phyloP scores from a whole-genome alignment of 2,113 vertebrate species.

The Butastur rufipennis region DNA sequence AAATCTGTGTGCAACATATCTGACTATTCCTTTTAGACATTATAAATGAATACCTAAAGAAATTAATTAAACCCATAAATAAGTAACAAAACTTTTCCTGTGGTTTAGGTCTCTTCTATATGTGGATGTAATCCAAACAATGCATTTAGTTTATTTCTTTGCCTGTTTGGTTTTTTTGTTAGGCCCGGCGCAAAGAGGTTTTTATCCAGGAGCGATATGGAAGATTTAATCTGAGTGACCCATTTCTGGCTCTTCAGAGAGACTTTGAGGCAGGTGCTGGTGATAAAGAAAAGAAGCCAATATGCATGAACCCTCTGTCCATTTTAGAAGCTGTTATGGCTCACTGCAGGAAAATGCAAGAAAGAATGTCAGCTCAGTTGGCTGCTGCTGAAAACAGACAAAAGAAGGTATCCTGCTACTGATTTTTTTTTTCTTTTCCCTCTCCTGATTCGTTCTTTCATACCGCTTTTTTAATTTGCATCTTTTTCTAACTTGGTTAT shows the following conservation, averaged over 20 bases:
- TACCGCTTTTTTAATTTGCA: background rate
- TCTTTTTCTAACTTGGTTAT: background rate
- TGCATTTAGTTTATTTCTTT: background rate
- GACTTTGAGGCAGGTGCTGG: constrained; percentile 87
- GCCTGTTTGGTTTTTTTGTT: background rate
- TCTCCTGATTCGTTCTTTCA: background rate
- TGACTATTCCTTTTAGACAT: background rate
- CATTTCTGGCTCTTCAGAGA: constrained; percentile 95
- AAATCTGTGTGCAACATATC: background rate
- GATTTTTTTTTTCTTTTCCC: background rate
- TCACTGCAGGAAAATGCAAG: constrained; percentile 98
- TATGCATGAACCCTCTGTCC: constrained; percentile 91
- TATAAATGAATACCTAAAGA: background rate
- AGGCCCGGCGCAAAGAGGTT: constrained; percentile 95
- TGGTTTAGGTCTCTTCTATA: background rate
- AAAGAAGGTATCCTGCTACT: constrained; percentile 83
- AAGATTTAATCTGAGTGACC: constrained; percentile 93
- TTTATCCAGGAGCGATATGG: constrained; percentile 96
- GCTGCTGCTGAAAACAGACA: constrained; percentile 92
- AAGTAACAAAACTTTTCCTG: background rate
- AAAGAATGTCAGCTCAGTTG: constrained; percentile 92
- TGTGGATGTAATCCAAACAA: background rate
- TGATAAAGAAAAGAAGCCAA: constrained; percentile 85
- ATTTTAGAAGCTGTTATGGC: constrained; percentile 97
- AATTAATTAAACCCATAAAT: background rate